Percentiles rank a stretch among this genome's conserved stretches.
These are phyloP conservation scores for Turritopsis dohrnii DNA, from an alignment of 30 jellyfish, hydroid and myxozoan genomes.

Conservation along the genomic window DNA sequence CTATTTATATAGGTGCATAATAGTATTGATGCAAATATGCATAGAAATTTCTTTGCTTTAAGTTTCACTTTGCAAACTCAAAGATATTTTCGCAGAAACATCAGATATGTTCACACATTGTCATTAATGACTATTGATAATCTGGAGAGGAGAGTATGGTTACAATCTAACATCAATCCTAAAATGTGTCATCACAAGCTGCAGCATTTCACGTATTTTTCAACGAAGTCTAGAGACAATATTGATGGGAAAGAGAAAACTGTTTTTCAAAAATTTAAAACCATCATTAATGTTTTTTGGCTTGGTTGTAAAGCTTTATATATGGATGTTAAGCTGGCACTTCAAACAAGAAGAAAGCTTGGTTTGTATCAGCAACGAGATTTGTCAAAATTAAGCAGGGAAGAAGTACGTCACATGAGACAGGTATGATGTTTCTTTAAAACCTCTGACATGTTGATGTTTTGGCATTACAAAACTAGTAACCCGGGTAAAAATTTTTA, in stretches of 20 bases:
- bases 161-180: not conserved
- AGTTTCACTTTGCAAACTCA: not conserved
- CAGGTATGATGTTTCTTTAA: constrained; percentile 33
- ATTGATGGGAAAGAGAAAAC: not conserved
- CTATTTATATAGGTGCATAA: no score
- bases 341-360: constrained; percentile 58
- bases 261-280: constrained; percentile 32
- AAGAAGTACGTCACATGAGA: constrained; percentile 72
- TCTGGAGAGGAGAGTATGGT: not conserved
- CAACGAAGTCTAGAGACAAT: not conserved
- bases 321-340: constrained; percentile 76
- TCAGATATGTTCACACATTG: not conserved
- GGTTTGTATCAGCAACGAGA: constrained; percentile 49
- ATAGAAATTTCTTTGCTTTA: not conserved
- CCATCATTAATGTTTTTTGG: constrained; percentile 41
- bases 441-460: not conserved
- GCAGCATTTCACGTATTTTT: not conserved
- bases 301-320: constrained; percentile 60
- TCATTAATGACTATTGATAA: not conserved
- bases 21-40: no score
- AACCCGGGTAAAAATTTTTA: not conserved
- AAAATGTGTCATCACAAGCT: not conserved
- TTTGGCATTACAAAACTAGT: not conserved
- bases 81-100: not conserved
- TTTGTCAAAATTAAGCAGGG: constrained; percentile 48